These are phyloP conservation scores for Melanocharis versteri DNA, from an alignment of 2,113 vertebrate genomes.

Conservation along the genomic window DNA sequence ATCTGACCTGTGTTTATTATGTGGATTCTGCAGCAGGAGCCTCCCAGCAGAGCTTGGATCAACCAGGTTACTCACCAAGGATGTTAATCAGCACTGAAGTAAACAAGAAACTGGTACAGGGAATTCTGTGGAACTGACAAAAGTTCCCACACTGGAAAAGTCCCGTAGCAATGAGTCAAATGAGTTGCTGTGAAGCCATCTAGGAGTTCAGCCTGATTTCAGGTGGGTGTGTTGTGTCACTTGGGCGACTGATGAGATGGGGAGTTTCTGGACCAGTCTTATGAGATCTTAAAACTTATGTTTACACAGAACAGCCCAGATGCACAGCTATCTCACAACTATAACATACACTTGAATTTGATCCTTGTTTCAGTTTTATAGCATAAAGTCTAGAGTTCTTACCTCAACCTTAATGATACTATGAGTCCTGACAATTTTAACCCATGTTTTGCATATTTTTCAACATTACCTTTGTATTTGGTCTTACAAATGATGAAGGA, in stretches of 20 bases:
- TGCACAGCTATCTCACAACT: background rate
- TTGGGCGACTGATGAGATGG: fast-evolving
- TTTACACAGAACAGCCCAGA: fast-evolving
- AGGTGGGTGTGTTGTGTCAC: fast-evolving
- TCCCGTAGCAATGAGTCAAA: background rate
- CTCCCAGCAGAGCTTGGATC: background rate
- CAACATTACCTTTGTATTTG: background rate
- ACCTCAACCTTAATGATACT: background rate
- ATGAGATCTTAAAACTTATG: fast-evolving
- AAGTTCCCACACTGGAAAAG: background rate
- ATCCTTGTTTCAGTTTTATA: background rate
- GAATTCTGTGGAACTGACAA: background rate
- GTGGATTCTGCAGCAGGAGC: background rate
- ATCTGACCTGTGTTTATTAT: background rate
- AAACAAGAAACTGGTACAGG: background rate
- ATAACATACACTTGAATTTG: background rate
- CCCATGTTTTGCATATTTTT: background rate
- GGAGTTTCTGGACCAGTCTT: background rate
- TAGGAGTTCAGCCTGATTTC: background rate
- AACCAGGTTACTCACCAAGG: background rate
- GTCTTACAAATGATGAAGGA: background rate
- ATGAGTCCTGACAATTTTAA: background rate
- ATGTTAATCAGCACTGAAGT: background rate
- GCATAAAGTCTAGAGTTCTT: background rate
- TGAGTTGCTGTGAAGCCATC: background rate